Percentiles rank a stretch among this genome's conserved stretches.
Conservation (phyloP, 2,113 vertebrate species). For the Dasypus novemcinctus region DNA sequence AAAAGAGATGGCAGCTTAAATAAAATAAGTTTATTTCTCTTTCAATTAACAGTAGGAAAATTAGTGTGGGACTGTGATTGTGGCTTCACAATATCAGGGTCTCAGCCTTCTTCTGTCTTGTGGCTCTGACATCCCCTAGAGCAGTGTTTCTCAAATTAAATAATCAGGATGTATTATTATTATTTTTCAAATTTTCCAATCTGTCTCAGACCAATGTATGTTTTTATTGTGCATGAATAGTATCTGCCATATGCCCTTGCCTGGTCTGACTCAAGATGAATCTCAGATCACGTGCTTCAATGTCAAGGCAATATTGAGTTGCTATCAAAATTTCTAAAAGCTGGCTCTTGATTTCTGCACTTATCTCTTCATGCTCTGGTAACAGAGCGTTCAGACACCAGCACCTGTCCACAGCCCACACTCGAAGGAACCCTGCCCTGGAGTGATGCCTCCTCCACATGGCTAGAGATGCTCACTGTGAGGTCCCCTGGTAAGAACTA, state of each 20-base stretch:
- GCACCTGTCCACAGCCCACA: not conserved
- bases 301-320: not conserved
- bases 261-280: too few species aligned
- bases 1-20: not conserved
- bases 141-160: not conserved
- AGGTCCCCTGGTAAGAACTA: not conserved
- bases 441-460: not conserved
- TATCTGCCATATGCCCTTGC: not conserved
- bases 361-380: not conserved
- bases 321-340: too few species aligned
- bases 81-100: not conserved
- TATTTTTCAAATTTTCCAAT: not conserved
- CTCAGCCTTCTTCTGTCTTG: not conserved
- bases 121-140: not conserved
- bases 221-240: not conserved
- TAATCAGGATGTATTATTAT: not conserved
- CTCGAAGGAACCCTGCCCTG: not conserved
- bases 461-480: not conserved
- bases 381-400: not conserved
- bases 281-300: not conserved
- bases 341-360: not conserved
- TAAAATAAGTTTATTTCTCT: not conserved
- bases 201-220: too few species aligned
- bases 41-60: not conserved
- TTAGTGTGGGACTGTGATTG: rapidly evolving